Evolutionary conservation across 2,888 invertebrate genomes (phyloP).

Genomic region (Tetragnatha montana): DNA sequence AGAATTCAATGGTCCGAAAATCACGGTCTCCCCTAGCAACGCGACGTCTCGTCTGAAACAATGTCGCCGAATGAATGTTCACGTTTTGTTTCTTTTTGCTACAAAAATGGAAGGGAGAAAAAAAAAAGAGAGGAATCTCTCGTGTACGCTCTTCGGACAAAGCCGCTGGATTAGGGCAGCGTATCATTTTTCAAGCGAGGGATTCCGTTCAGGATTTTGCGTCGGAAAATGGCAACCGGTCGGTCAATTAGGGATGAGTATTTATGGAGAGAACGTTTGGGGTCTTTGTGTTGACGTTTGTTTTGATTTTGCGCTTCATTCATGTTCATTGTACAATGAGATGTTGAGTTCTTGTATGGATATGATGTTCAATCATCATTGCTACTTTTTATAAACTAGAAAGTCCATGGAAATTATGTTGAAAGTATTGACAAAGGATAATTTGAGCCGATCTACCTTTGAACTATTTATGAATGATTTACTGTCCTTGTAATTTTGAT

Average conservation of each 20-base stretch:
- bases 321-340: too few species aligned
- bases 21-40: conserved; percentile 47
- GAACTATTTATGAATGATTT: too few species aligned
- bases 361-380: too few species aligned
- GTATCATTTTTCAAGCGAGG: conserved; percentile 33
- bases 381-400: too few species aligned
- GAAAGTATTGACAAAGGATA: too few species aligned
- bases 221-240: conserved; percentile 11
- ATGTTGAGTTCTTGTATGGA: too few species aligned
- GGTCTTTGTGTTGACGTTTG: too few species aligned
- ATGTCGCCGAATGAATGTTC: conserved; percentile 48
- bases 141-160: conserved; percentile 29
- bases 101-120: conserved; percentile 2
- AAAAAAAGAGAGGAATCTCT: conserved; percentile 29
- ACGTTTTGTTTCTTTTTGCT: conserved; percentile 22
- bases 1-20: conserved; percentile 51
- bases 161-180: not conserved
- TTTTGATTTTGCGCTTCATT: too few species aligned
- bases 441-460: too few species aligned
- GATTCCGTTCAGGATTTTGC: conserved; percentile 1
- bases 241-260: conserved; percentile 28
- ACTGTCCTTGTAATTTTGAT: too few species aligned
- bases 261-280: too few species aligned
- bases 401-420: too few species aligned
- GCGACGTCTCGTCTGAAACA: conserved; percentile 58